Percentiles rank a stretch among this genome's conserved stretches.
These are phyloP conservation scores for Trachops cirrhosus DNA, from an alignment of 2,797 vertebrate genomes.

Conservation along the genomic window DNA sequence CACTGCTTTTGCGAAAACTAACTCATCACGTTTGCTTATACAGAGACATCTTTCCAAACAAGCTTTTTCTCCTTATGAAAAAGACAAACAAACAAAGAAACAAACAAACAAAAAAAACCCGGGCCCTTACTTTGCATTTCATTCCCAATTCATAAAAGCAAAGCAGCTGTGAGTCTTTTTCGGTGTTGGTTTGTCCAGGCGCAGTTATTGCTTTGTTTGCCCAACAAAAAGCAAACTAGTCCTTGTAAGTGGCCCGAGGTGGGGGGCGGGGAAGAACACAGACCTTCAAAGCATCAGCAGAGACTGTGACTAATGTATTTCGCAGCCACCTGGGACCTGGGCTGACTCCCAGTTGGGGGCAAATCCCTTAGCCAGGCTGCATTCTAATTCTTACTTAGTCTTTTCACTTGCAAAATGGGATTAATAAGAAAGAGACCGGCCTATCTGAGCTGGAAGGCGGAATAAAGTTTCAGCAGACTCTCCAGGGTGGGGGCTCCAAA, in stretches of 20 bases:
- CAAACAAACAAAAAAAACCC: no score
- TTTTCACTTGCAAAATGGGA: background rate
- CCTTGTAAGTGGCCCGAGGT: no score
- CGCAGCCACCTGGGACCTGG: no score
- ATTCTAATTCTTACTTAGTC: background rate
- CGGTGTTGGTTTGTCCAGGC: no score
- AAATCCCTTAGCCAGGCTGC: no score
- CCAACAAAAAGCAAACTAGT: background rate
- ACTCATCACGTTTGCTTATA: no score
- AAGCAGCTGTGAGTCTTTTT: background rate
- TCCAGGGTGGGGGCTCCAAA: no score
- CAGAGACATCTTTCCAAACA: background rate
- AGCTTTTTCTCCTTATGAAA: background rate
- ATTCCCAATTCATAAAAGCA: background rate
- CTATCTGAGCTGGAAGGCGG: no score
- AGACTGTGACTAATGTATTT: background rate
- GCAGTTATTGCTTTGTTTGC: background rate
- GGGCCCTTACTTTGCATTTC: background rate
- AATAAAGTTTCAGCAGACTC: no score
- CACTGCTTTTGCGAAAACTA: background rate
- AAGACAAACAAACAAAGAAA: no score
- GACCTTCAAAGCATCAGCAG: background rate
- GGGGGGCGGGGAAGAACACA: background rate
- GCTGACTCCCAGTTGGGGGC: no score
- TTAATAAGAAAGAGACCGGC: background rate